Base-by-base conservation (phyloP, 2,888 invertebrate species). In the Ariolimax columbianus region DNA sequence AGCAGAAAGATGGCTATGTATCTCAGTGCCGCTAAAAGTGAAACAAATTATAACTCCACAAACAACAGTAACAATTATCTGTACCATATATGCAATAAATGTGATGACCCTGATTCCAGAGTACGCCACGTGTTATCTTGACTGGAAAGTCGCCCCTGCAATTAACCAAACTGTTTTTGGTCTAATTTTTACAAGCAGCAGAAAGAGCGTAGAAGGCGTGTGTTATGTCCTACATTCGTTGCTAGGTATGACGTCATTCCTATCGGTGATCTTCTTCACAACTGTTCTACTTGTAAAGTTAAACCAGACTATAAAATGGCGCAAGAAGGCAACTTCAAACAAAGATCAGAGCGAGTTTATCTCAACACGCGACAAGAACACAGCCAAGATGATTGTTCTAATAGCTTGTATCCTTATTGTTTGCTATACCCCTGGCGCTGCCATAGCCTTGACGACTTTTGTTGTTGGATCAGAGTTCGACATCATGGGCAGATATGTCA, bases 11-110 rank as follows among this genome's bases (percentile, higher is more conserved):
- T 55, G 23, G 17, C 17, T 77, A 14, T 77, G 23, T 66, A 43
- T 80, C 9, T 30, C 70, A 4, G 17, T 68, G 19, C 80, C 80
- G 3, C 43, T 80, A 23, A 80, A 68, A 36, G 70, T 80, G 38
- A 78, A 78, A 55, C 59, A 59, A 0, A 59, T 78, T 33, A 40
- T 78, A 7, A 78, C 78, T 14, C 14, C 33, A 11, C 36, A 36
- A 26, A 59, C 23, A 14, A 33, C 78, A 6, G 26, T 63, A 36
- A 17, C n/a, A 40, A 63, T 33, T 19, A 38, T 78, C 19, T 11
- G 4, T 36, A 17, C 36, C 63, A 63, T 78, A 4, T 78, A 33
- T 40, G 19, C 30, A 3, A 30, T 66, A 3, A 80, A 47, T 19
- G 1, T 80, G 2, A 17, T 38, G 0, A 33, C 80, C 2, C 38